phyloP scores from a whole-genome alignment of 2,888 invertebrate species.

The Tinea semifulvella region DNA sequence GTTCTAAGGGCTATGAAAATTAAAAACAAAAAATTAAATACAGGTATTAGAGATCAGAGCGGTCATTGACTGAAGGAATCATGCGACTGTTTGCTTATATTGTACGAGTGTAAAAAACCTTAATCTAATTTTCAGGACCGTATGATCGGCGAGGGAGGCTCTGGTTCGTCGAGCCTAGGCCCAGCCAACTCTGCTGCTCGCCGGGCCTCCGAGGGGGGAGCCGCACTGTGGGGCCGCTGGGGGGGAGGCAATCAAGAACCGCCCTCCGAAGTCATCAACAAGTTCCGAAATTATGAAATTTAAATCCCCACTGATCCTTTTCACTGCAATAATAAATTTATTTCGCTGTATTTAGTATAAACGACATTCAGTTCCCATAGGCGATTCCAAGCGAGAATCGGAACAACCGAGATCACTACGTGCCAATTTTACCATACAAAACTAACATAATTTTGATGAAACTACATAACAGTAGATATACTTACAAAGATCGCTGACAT shows the following conservation, averaged over 20 bases:
- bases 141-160: constrained; percentile 48
- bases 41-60: no score
- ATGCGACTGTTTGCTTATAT: no score
- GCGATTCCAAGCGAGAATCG: no score
- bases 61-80: no score
- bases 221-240: constrained; percentile 73
- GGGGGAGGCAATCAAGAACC: constrained; percentile 78
- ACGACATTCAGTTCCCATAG: background rate
- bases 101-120: no score
- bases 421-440: no score
- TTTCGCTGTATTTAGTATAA: background rate
- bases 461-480: no score
- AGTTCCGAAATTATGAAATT: constrained; percentile 92
- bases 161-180: constrained; percentile 59
- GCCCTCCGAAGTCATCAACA: constrained; percentile 82
- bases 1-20: no score
- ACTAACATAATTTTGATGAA: no score
- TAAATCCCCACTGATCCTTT: constrained; percentile 53
- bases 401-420: no score
- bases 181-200: constrained; percentile 64
- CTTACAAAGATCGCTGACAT: no score
- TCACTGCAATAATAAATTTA: background rate
- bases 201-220: constrained; percentile 87
- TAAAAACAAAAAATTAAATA: no score
- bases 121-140: background rate